Base-by-base conservation (phyloP, 2,888 invertebrate species). In the Hypena proboscidalis region DNA sequence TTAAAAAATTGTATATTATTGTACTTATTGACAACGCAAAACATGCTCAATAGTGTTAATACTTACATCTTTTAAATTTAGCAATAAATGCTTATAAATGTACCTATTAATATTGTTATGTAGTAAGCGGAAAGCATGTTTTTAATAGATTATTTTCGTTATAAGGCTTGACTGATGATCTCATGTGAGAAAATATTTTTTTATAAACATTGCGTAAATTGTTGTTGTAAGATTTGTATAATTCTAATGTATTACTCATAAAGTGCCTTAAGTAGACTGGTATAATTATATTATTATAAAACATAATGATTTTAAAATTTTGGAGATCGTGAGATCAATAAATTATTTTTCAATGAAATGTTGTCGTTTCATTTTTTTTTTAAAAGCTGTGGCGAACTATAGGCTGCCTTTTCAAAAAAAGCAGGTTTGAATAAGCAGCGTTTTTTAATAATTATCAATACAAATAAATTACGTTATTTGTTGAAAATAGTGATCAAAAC, bases 141-240 rank as follows among this genome's bases (percentile, higher is more conserved):
- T 57, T 25, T 51, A 34, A 46, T 58, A 61, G 49, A 40, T 42
- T 45, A 49, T 34, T 30, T 32, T 31, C n/a, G 11, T 38, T 40
- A 34, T 62, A 64, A 61, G 64, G 58, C 61, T 61, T 61, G 64
- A 64, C 64, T 64, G 64, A 64, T 64, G 63, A 64, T 64, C 64
- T 64, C 64, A 64, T 57, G 53, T 64, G 64, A 61, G 64, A 64
- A 62, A 63, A 60, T 58, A 51, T 53, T 63, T 53, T 63, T 53
- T 58, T 53, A 48, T 56, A 57, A 57, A 53, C 52, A 49, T 54
- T 63, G 46, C 54, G 19, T 58, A 49, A 63, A 53, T 47, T 58
- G 31, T 46, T 51, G 30, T 33, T 60, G 38, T 63, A 58, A 60
- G 60, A 40, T 58, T 53, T 62, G 43, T 55, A 58, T 52, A 31